Evolutionary conservation across 2,113 vertebrate species (phyloP), one percentile per base, ranked within the genome.

Genomic region (Anolis sagrei): DNA sequence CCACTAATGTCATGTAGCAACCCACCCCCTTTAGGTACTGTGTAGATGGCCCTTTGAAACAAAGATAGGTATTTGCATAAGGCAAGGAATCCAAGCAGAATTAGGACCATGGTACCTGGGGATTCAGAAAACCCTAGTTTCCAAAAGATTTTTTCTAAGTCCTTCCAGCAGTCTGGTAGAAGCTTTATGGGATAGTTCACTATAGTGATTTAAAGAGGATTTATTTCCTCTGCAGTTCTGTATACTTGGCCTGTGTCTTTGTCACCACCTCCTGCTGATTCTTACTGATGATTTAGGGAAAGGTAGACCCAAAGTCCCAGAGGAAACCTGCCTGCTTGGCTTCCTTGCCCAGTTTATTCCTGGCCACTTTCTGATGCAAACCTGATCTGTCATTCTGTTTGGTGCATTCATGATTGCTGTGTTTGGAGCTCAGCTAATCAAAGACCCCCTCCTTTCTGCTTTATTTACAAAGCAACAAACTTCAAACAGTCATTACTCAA

Each of bases 401-500:
- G 78, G 58, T 75, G 58, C 69, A 74, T 81, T 81, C 62, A 75
- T 86, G 84, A 81, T 86, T 86, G 58, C 84, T 81, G 72, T 86
- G 78, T 86, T 86, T 86, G 84, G 70, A 86, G 51, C 70, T 86
- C 72, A 80, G 5, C 84, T 81, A 86, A 86, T 86, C 84, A 86
- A 86, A 86, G 70, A 86, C 58, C 69, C 69, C 58, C 84, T 75
- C 51, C 70, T 81, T 81, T 18, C 78, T 86, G 70, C 39, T 66
- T 86, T 86, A 81, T 86, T 86, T 86, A 86, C 84, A 81, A 86
- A 86, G 84, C 80, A 80, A 64, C 84, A 81, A 86, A 86, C 78
- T 81, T 86, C 84, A 86, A 86, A 86, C 78, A 86, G n/a, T 86
- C 84, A 86, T 86, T 86, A 86, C 84, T 68, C 19, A 86, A 86